These are phyloP conservation scores for Merodon equestris DNA, from an alignment of 2,888 invertebrate genomes.

Conservation along the genomic window DNA sequence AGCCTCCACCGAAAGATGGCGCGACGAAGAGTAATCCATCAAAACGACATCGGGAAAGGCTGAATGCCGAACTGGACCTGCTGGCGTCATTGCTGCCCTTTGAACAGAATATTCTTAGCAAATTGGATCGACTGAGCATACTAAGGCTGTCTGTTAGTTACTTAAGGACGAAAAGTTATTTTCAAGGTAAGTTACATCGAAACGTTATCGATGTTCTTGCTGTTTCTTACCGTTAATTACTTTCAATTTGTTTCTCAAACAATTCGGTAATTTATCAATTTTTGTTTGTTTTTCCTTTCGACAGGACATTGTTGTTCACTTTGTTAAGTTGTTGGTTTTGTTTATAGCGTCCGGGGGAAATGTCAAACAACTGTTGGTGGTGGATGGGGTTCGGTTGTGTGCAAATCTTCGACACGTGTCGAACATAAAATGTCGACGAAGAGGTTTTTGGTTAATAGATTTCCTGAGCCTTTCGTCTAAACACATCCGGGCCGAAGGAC, in stretches of 20 bases:
- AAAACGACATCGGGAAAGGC: conserved; percentile 97
- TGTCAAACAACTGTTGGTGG: conserved; percentile 33
- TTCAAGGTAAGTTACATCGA: conserved; percentile 90
- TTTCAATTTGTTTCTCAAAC: conserved; percentile 63
- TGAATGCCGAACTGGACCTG: conserved; percentile 99
- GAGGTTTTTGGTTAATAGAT: conserved; percentile 58
- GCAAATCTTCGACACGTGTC: conserved; percentile 62
- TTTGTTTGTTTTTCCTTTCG: conserved; percentile 38
- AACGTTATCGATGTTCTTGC: conserved; percentile 23
- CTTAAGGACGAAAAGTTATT: conserved; percentile 99
- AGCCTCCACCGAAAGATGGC: conserved; percentile 96
- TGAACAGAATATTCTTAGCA: conserved; percentile 98
- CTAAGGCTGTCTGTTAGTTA: conserved; percentile 98
- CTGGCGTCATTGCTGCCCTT: conserved; percentile 96
- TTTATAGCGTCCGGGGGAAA: too few species aligned
- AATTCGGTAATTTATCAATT: conserved; percentile 58
- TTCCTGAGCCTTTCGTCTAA: conserved; percentile 55
- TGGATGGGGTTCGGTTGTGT: conserved; percentile 15
- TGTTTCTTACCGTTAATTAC: conserved; percentile 53
- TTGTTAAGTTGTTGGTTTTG: conserved; percentile 6
- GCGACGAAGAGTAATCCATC: conserved; percentile 98
- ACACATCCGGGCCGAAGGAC: conserved; percentile 53
- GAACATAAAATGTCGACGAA: conserved; percentile 44
- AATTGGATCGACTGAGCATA: conserved; percentile 98
- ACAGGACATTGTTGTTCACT: conserved; percentile 51